Conservation (phyloP, 1,140 invertebrate genomes). For the Plodia interpunctella region DNA sequence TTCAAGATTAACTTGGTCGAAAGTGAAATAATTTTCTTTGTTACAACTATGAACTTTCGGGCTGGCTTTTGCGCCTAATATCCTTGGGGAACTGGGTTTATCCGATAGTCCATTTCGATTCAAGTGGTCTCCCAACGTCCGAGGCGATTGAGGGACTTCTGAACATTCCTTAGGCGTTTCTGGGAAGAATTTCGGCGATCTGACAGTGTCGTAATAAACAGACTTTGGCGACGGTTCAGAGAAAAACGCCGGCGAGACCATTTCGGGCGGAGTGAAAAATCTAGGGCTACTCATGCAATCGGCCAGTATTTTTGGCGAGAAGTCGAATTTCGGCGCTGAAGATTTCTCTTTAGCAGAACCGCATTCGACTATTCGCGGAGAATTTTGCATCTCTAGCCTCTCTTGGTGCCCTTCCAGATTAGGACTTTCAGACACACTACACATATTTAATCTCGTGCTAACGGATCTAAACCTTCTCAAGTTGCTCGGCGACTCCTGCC, state of each 20-base stretch:
- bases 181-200: constrained; percentile 65
- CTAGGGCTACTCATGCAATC: constrained; percentile 57
- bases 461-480: constrained; percentile 62
- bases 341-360: constrained; percentile 67
- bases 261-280: constrained; percentile 68
- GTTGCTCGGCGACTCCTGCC: constrained; percentile 55
- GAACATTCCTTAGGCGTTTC: constrained; percentile 53
- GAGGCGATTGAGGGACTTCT: constrained; percentile 60
- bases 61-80: constrained; percentile 56
- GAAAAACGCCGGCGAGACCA: constrained; percentile 67
- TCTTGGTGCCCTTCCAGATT: constrained; percentile 51
- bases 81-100: constrained; percentile 63
- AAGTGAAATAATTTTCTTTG: constrained; percentile 71
- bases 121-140: constrained; percentile 54
- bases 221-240: constrained; percentile 64
- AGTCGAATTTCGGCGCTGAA: constrained; percentile 62
- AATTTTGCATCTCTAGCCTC: constrained; percentile 65
- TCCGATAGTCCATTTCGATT: constrained; percentile 61
- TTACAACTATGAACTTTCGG: constrained; percentile 66
- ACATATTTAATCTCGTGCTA: constrained; percentile 65
- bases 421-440: constrained; percentile 54
- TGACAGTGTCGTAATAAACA: constrained; percentile 62
- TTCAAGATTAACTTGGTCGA: constrained; percentile 42
- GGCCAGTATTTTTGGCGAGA: constrained; percentile 60
- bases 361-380: constrained; percentile 58